Evolutionary conservation across 2,888 invertebrate species (phyloP), one percentile per base, ranked within the genome.

Genomic region (Cancer borealis): DNA sequence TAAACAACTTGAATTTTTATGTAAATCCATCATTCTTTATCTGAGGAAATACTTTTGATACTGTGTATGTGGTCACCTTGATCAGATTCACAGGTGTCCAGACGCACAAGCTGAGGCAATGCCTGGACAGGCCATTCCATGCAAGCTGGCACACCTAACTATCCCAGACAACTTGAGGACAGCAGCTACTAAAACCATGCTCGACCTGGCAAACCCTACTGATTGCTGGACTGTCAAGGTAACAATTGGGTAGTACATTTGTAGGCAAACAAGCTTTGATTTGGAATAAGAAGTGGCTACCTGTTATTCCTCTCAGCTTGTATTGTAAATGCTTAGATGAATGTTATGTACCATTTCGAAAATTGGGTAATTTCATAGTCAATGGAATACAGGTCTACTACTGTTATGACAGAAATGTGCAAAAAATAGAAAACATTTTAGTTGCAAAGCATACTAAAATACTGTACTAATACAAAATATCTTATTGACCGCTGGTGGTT

Each of bases 151-250:
- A 39, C 54, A 88, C 39, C 8, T 88, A 0, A 26, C 60, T 39
- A 45, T 45, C 26, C 92, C 88, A 45, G 6, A 21, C 39, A 5
- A 60, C 39, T 3, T 45, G 46, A 21, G 26, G 45, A 30, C 84
- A 39, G 49, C 60, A 3, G 92, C 88, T n/a, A 66, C 21, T 5
- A 60, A 39, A 1, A 39, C 79, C n/a, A 88, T 92, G 88, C 46
- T 46, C 84, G 1, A 88, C 3, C 26, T 92, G 88, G 21, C 60
- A 26, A 21, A 88, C 26, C 30, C 45, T 54, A 45, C 88, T 39
- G 88, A 45, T 12, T n/a, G 26, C 0, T 92, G 92, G 92, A 92
- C n/a, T 66, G 88, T 39, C n/a, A 92, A 92, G 88, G 92, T 88
- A 54, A 45, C 10, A 30, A 10, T 60, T 54, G 1, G 30, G 3